These are phyloP conservation scores for Ciconia stormi DNA, from an alignment of 2,113 vertebrate genomes.

Conservation along the genomic window DNA sequence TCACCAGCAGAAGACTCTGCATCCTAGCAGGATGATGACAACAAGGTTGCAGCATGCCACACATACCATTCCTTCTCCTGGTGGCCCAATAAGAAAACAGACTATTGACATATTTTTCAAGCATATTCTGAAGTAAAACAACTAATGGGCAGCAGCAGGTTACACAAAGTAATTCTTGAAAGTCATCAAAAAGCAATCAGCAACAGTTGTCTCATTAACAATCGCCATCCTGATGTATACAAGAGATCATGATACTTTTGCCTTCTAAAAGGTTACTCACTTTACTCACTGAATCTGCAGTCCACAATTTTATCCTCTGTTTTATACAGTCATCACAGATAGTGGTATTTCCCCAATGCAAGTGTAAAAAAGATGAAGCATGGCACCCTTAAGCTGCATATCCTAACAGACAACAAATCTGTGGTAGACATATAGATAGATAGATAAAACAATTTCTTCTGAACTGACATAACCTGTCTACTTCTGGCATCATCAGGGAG, in stretches of 20 bases:
- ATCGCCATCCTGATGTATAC: background rate
- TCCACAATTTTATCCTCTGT: background rate
- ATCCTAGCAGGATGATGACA: background rate
- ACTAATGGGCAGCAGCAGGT: background rate
- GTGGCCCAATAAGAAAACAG: background rate
- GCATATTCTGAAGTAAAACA: background rate
- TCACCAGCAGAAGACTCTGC: background rate
- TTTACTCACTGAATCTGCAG: background rate
- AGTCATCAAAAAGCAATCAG: background rate
- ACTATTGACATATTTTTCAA: background rate
- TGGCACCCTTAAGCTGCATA: background rate
- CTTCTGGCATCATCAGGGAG: background rate
- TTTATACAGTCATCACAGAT: background rate
- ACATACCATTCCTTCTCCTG: background rate
- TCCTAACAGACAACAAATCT: background rate
- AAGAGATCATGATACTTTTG: background rate
- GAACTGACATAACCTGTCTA: background rate
- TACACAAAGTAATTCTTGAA: background rate
- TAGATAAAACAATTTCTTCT: background rate
- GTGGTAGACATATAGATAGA: fast-evolving
- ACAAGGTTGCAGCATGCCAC: background rate
- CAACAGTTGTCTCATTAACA: background rate
- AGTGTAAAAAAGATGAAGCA: background rate
- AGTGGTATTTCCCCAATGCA: background rate
- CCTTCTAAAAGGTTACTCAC: background rate